phyloP scores from a whole-genome alignment of 2,888 invertebrate species.

The Papilio gigon region DNA sequence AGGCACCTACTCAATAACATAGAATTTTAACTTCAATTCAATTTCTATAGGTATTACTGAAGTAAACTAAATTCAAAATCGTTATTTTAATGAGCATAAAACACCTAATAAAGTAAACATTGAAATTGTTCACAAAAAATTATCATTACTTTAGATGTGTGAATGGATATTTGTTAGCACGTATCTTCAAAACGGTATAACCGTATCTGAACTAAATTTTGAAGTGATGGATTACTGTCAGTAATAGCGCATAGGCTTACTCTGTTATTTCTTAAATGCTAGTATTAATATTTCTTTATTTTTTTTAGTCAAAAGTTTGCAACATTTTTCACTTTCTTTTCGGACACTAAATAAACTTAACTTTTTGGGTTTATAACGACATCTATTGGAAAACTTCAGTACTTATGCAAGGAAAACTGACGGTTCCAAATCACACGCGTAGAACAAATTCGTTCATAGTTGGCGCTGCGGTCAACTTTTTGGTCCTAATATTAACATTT shows the following conservation, averaged over 20 bases:
- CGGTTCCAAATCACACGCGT: not conserved
- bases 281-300: no score
- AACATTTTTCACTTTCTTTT: not conserved
- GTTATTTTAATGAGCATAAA: not conserved
- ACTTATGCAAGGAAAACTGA: not conserved
- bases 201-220: no score
- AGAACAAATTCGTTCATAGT: not conserved
- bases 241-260: no score
- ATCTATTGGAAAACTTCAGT: not conserved
- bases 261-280: no score
- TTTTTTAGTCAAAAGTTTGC: not conserved
- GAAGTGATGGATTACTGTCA: no score
- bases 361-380: not conserved
- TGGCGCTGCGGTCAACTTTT: not conserved
- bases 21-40: conserved; percentile 51
- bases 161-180: no score
- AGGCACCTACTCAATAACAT: conserved; percentile 66
- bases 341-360: no score
- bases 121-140: no score
- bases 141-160: no score
- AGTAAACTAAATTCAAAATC: not conserved
- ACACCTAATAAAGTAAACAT: not conserved
- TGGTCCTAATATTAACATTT: not conserved
- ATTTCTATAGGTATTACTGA: not conserved
- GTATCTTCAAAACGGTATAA: no score